Conservation (phyloP, 2,888 invertebrate genomes). For the Polymixis flavicincta region DNA sequence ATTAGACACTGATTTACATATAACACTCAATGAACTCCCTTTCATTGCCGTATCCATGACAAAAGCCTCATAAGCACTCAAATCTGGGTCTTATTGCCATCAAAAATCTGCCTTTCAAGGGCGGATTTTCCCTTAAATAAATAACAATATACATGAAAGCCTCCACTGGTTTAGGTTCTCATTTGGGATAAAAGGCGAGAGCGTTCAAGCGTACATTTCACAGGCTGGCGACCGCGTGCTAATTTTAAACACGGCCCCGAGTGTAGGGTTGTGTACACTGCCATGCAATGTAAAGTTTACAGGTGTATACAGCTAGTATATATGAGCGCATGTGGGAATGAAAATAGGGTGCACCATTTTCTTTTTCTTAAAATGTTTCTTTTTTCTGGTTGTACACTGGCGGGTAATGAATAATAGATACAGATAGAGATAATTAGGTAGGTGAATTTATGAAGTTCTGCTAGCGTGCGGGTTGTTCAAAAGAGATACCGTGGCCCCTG, state of each 20-base stretch:
- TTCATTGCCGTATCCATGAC: conserved; percentile 18
- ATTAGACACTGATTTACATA: not conserved
- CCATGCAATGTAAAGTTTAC: conserved; percentile 47
- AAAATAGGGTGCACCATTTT: conserved; percentile 37
- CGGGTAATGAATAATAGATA: conserved; percentile 1
- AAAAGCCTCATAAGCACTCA: conserved; percentile 12
- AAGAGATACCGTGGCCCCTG: no score
- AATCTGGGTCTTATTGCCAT: conserved; percentile 34
- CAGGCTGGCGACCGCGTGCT: conserved; percentile 74
- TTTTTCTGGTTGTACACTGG: conserved; percentile 1
- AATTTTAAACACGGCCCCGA: conserved; percentile 74
- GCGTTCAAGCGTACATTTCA: conserved; percentile 69
- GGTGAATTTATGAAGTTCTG: not conserved
- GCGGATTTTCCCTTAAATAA: conserved; percentile 54
- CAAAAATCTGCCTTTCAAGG: conserved; percentile 38
- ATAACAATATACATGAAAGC: conserved; percentile 63
- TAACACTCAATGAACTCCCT: conserved; percentile 24
- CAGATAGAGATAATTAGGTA: not conserved
- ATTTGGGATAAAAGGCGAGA: conserved; percentile 80
- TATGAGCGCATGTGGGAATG: not conserved
- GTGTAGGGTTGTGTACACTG: conserved; percentile 57
- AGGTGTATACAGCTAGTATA: conserved; percentile 14
- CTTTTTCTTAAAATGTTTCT: conserved; percentile 4
- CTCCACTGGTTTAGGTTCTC: conserved; percentile 67
- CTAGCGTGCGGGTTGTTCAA: no score